These are phyloP conservation scores for Drosophila bifasciata DNA, from an alignment of 1,140 invertebrate genomes.

Conservation along the genomic window DNA sequence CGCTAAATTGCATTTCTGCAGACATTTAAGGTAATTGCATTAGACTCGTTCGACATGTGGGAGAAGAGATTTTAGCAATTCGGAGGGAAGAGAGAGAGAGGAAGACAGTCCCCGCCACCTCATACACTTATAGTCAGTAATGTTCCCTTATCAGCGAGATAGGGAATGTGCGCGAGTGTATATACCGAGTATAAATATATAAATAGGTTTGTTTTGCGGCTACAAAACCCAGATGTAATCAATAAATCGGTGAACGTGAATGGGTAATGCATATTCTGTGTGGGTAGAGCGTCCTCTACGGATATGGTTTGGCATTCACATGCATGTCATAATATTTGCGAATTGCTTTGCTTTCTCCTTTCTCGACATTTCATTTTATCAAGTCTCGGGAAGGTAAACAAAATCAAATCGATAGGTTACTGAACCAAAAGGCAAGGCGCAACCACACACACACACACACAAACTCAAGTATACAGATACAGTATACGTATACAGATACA, in stretches of 20 bases:
- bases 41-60: constrained; percentile 48
- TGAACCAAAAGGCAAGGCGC: constrained; percentile 59
- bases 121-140: constrained; percentile 1
- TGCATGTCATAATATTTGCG: constrained; percentile 7
- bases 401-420: constrained; percentile 69
- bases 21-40: constrained; percentile 52
- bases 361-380: constrained; percentile 2
- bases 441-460: constrained; percentile 13
- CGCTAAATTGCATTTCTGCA: constrained; percentile 55
- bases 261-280: neutral
- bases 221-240: neutral
- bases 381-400: constrained; percentile 42
- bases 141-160: constrained; percentile 5
- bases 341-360: constrained; percentile 5
- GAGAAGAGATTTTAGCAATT: no score
- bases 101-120: constrained; percentile 3
- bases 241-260: neutral
- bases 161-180: neutral
- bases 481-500: constrained; percentile 16
- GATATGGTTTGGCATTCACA: neutral
- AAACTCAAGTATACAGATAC: neutral
- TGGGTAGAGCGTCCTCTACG: neutral
- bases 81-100: no score
- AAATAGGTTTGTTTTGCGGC: constrained; percentile 25
- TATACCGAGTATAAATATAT: constrained; percentile 4